Evolutionary conservation across 2,113 vertebrate genomes (phyloP).

Genomic region (Otolemur garnettii): DNA sequence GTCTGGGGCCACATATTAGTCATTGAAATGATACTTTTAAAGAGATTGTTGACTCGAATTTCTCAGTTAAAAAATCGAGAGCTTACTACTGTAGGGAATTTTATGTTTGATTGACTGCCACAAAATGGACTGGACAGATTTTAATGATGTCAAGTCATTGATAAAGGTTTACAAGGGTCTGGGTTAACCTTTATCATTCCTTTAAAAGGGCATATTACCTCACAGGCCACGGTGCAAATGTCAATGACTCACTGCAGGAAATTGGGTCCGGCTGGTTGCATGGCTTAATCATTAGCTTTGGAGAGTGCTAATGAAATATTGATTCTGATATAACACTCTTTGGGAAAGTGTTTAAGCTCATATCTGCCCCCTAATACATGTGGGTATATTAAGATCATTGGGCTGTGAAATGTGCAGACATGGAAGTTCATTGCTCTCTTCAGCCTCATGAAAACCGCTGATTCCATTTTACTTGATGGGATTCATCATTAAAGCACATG

Average conservation of each 20-base stretch:
- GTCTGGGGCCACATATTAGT: background rate
- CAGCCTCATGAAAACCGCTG: slow-evolving; percentile 19
- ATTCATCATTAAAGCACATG: background rate
- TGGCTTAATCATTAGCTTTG: slow-evolving; percentile 79
- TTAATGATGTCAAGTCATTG: slow-evolving; percentile 85
- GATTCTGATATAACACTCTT: slow-evolving; percentile 79
- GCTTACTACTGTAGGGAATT: slow-evolving; percentile 60
- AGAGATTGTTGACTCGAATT: slow-evolving; percentile 62
- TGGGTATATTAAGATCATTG: slow-evolving; percentile 78
- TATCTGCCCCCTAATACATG: slow-evolving; percentile 74
- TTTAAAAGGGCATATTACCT: slow-evolving; percentile 84
- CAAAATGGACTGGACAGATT: slow-evolving; percentile 81
- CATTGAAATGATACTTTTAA: background rate
- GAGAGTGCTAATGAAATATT: slow-evolving; percentile 85
- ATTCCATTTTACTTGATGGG: background rate
- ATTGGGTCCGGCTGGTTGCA: slow-evolving; percentile 76
- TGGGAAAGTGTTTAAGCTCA: slow-evolving; percentile 77
- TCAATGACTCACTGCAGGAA: slow-evolving; percentile 79
- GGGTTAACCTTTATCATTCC: slow-evolving; percentile 82
- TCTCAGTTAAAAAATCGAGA: slow-evolving; percentile 59
- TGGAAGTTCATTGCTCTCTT: slow-evolving; percentile 62
- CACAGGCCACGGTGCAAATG: slow-evolving; percentile 84
- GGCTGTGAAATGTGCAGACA: slow-evolving; percentile 73
- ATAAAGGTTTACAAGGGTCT: slow-evolving; percentile 84
- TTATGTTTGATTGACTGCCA: slow-evolving; percentile 81